These are phyloP conservation scores for Triops longicaudatus DNA, from an alignment of 1,140 invertebrate genomes.

Conservation along the genomic window DNA sequence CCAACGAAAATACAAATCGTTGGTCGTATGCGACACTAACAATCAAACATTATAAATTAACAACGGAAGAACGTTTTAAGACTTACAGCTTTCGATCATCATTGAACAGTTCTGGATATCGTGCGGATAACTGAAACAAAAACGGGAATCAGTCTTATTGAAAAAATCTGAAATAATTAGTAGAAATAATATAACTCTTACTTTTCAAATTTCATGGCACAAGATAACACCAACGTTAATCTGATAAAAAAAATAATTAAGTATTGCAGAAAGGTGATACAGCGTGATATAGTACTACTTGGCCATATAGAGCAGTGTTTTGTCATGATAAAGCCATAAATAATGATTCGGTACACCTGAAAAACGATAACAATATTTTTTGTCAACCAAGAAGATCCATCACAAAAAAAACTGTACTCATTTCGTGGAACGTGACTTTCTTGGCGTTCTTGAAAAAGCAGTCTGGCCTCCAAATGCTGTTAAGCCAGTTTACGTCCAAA, in stretches of 20 bases:
- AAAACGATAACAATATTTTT: not conserved
- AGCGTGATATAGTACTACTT: conserved; percentile 51
- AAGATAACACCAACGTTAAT: conserved; percentile 73
- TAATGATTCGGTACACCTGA: conserved; percentile 75
- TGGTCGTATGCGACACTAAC: conserved; percentile 70
- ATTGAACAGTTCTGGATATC: conserved; percentile 82
- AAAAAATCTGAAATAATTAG: not conserved
- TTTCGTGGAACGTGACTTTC: conserved; percentile 85
- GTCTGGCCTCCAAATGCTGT: conserved; percentile 83
- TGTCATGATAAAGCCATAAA: conserved; percentile 81
- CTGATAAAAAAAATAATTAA: conserved; percentile 41
- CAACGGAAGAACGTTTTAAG: not conserved
- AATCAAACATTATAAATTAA: conserved; percentile 8
- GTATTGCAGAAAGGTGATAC: not conserved
- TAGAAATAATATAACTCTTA: not conserved
- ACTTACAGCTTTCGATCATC: conserved; percentile 83
- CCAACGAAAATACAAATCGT: conserved; percentile 78
- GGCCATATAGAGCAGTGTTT: conserved; percentile 81
- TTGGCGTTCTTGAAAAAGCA: conserved; percentile 90
- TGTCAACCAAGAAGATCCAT: not conserved
- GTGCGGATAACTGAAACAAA: conserved; percentile 57
- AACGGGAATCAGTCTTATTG: not conserved
- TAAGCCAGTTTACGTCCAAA: conserved; percentile 79
- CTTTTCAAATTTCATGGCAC: conserved; percentile 87
- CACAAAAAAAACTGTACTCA: conserved; percentile 51